Conservation (phyloP, 2,888 invertebrate genomes). For the Agrotis segetum region DNA sequence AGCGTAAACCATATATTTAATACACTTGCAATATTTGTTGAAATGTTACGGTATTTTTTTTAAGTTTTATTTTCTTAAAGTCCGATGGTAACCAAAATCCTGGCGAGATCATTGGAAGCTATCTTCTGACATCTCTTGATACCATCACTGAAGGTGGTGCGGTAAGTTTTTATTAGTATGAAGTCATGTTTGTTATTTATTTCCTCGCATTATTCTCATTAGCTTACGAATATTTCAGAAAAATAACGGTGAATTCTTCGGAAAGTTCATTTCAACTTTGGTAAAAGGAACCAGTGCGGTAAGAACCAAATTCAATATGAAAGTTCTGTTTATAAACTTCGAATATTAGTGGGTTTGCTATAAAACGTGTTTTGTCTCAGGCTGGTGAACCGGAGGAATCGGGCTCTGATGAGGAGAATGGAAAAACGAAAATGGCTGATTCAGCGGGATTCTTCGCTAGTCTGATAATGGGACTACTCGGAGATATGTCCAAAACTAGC, state of each 20-base stretch:
- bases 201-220: neutral
- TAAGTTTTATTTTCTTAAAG: conserved; percentile 56
- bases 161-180: conserved; percentile 72
- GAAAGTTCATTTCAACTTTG: conserved; percentile 83
- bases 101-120: conserved; percentile 84
- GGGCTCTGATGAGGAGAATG: conserved; percentile 67
- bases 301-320: conserved; percentile 60
- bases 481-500: conserved; percentile 86
- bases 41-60: neutral
- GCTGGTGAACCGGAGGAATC: conserved; percentile 73
- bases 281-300: conserved; percentile 87
- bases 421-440: conserved; percentile 75
- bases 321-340: neutral
- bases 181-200: neutral
- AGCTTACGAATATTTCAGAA: conserved; percentile 74
- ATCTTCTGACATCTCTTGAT: conserved; percentile 84
- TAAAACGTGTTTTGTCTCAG: conserved; percentile 67
- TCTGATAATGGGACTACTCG: conserved; percentile 80
- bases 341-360: neutral
- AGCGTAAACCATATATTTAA: conserved; percentile 54
- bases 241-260: conserved; percentile 88
- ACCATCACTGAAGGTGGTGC: conserved; percentile 88
- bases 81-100: conserved; percentile 87
- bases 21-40: neutral
- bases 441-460: conserved; percentile 83